Conservation (phyloP, 2,797 vertebrate genomes). For the Malacoraja senta region DNA sequence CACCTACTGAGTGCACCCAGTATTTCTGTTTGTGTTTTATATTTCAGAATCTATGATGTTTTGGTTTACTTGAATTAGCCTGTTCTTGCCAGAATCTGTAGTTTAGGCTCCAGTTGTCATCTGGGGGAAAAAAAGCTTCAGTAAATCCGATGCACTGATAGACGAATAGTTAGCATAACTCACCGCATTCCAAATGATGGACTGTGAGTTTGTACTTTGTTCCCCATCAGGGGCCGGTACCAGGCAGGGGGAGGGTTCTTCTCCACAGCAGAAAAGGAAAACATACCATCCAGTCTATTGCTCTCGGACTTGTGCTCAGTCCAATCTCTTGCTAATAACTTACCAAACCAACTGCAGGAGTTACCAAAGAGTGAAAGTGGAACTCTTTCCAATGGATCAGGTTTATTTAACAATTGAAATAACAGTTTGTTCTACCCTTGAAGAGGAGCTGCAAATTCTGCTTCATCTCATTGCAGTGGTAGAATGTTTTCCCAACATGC, state of each 20-base stretch:
- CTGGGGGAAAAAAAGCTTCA: background rate
- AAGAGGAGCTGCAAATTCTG: background rate
- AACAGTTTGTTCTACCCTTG: background rate
- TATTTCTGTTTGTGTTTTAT: no score
- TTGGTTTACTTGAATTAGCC: no score
- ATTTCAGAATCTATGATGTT: no score
- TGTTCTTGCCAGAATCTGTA: background rate
- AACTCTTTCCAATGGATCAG: background rate
- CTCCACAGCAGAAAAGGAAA: background rate
- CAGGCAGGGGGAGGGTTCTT: background rate
- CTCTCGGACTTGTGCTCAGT: background rate
- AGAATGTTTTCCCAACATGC: background rate
- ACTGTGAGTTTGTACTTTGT: background rate
- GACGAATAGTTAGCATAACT: background rate
- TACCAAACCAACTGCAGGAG: background rate
- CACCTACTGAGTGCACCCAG: no score
- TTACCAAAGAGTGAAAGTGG: background rate
- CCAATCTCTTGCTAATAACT: background rate
- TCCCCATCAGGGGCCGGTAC: background rate
- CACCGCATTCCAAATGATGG: background rate
- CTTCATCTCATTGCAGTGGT: background rate
- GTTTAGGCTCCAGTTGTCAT: background rate
- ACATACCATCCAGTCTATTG: background rate
- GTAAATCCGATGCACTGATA: background rate
- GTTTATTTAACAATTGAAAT: background rate